Evolutionary conservation across 2,113 vertebrate species (phyloP).

Genomic region (Gobio gobio): DNA sequence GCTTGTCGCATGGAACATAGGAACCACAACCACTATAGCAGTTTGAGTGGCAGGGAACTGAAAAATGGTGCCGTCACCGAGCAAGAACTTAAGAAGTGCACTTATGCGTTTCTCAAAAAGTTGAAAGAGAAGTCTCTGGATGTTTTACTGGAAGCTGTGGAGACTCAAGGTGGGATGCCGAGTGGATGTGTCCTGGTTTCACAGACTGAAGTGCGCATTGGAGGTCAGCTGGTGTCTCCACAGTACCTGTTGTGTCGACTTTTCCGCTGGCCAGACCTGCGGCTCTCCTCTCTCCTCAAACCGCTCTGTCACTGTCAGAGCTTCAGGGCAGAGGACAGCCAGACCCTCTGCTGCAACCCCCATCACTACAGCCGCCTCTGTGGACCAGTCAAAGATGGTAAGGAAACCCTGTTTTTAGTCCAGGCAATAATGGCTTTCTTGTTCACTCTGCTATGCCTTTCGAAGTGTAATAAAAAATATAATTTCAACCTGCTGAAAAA

Average conservation of each 20-base stretch:
- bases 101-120: constrained; percentile 87
- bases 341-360: constrained; percentile 91
- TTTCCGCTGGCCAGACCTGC: constrained; percentile 94
- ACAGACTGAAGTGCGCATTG: constrained; percentile 80
- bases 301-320: constrained; percentile 87
- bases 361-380: constrained; percentile 95
- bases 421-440: background rate
- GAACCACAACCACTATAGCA: constrained; percentile 51
- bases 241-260: constrained; percentile 86
- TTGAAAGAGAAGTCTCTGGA: constrained; percentile 90
- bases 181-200: constrained; percentile 87
- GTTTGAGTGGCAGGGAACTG: constrained; percentile 66
- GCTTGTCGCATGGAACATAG: constrained; percentile 56
- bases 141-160: constrained; percentile 87
- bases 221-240: constrained; percentile 79
- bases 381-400: constrained; percentile 86
- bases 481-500: background rate
- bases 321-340: constrained; percentile 75
- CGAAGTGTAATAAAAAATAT: background rate
- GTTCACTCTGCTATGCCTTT: background rate
- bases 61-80: constrained; percentile 73
- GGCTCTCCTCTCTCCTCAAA: constrained; percentile 85
- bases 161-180: constrained; percentile 86
- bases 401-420: background rate
- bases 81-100: constrained; percentile 85